Evolutionary conservation across 1,140 invertebrate genomes (phyloP), one percentile per base, ranked within the genome.

Genomic region (Maconellicoccus hirsutus): DNA sequence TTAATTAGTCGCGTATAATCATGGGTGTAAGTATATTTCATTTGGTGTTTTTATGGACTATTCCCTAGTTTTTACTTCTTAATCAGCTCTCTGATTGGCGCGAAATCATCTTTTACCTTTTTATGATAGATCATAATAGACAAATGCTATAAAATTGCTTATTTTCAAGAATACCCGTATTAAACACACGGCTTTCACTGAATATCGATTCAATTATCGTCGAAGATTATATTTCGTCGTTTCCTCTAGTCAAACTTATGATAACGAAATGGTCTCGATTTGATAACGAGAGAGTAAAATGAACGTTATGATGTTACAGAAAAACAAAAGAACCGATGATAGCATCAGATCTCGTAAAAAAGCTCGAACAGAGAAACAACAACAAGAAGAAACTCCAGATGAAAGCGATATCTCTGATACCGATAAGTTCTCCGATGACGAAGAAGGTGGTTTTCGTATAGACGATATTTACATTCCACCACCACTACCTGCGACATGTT

Each of bases 391-490:
- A 2, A 73, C 74, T 19, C 74, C 76, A 73, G 77, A 78, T 8
- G 72, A 75, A 27, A 75, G 77, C 4, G 63, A 71, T 1, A 73
- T 79, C 71, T 77, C 76, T n/a, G 79, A 81, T 59, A 76, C 78
- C 19, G 79, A 79, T 39, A 77, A 80, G 63, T 79, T 83, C 73
- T 83, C 80, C 6, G 85, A 87, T 73, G 84, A 82, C 71, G 84
- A 88, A 75, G 85, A 71, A 71, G 80, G 78, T 22, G 80, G 79
- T 61, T 77, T 77, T 25, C 72, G 76, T 73, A 83, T 84, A 69
- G 90, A 89, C n/a, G 92, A 92, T 72, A 93, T 95, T 76, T 92
- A 91, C 73, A 92, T 95, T 73, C 91, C 93, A n/a, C 90, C 92
- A 3, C 86, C 90, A 7, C 85, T 88, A n/a, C 85, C 84, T 71